phyloP scores from a whole-genome alignment of 2,888 invertebrate species.

The Heliconius sara region DNA sequence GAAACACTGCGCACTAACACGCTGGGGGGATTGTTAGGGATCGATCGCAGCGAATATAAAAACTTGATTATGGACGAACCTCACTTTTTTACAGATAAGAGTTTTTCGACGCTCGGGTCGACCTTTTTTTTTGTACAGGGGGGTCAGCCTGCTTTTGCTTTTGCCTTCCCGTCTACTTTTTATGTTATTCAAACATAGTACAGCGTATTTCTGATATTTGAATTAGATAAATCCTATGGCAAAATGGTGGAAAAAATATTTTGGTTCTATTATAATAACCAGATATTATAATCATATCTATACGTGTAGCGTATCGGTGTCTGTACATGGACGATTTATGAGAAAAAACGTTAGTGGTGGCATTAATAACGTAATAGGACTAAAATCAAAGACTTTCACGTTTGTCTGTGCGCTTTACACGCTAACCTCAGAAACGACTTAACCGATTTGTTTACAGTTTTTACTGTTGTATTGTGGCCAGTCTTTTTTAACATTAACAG shows the following conservation, averaged over 20 bases:
- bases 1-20: constrained; percentile 7
- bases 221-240: neutral
- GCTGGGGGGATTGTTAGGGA: constrained; percentile 25
- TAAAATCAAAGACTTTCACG: too few relatives aligned
- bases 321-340: too few relatives aligned
- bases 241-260: neutral
- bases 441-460: too few relatives aligned
- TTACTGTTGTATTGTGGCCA: too few relatives aligned
- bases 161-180: constrained; percentile 10
- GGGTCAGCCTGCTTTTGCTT: constrained; percentile 6
- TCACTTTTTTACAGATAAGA: constrained; percentile 28
- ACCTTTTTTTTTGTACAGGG: constrained; percentile 20
- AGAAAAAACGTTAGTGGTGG: too few relatives aligned
- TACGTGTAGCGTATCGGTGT: too few relatives aligned
- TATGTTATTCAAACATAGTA: neutral
- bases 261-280: neutral
- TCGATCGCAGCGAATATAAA: constrained; percentile 21
- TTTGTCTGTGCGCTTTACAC: too few relatives aligned
- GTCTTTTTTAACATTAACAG: too few relatives aligned
- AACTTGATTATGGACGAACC: constrained; percentile 31
- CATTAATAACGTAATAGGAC: too few relatives aligned
- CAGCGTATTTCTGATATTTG: neutral
- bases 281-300: too few relatives aligned
- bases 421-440: too few relatives aligned
- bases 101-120: constrained; percentile 25